Evolutionary conservation across 2,888 invertebrate genomes (phyloP).

Genomic region (Sphaeridia pumilis): DNA sequence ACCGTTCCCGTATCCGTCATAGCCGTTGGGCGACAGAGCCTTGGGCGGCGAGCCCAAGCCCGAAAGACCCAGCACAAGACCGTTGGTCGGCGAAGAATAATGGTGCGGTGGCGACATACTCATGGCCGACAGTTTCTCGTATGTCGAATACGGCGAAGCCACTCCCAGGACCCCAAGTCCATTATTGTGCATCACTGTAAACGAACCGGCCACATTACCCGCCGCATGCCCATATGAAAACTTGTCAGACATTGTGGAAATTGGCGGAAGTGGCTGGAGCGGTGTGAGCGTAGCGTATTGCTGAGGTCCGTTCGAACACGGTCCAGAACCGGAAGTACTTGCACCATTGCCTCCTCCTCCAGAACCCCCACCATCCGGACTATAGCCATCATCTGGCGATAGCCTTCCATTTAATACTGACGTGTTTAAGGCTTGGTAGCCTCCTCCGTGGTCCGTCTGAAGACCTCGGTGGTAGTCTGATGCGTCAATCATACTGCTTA

Average conservation of each 20-base stretch:
- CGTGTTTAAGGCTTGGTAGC: slow-evolving; percentile 70
- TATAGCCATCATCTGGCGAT: slow-evolving; percentile 75
- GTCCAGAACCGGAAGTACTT: background rate
- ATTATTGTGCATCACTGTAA: slow-evolving; percentile 82
- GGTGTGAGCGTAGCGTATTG: slow-evolving; percentile 89
- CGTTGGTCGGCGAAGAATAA: slow-evolving; percentile 51
- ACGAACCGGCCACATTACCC: slow-evolving; percentile 60
- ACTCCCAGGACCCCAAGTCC: slow-evolving; percentile 51
- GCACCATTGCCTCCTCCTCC: slow-evolving; percentile 20
- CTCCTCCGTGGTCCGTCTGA: slow-evolving; percentile 48
- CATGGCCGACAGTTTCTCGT: slow-evolving; percentile 67
- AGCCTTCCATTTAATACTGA: slow-evolving; percentile 53
- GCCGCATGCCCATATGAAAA: slow-evolving; percentile 60
- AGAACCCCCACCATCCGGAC: slow-evolving; percentile 46
- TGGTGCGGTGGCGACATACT: slow-evolving; percentile 70
- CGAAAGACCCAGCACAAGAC: slow-evolving; percentile 48
- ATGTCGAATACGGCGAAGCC: slow-evolving; percentile 57
- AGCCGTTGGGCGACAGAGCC: slow-evolving; percentile 69
- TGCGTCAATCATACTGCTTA: slow-evolving; percentile 62
- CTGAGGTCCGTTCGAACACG: too few species aligned
- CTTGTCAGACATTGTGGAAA: slow-evolving; percentile 95
- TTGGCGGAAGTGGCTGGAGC: slow-evolving; percentile 88
- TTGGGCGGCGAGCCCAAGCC: slow-evolving; percentile 68
- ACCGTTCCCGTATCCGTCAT: slow-evolving; percentile 46
- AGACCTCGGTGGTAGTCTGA: slow-evolving; percentile 60